Conservation (phyloP, 2,113 vertebrate genomes). For the Triplophysa siluroides region DNA sequence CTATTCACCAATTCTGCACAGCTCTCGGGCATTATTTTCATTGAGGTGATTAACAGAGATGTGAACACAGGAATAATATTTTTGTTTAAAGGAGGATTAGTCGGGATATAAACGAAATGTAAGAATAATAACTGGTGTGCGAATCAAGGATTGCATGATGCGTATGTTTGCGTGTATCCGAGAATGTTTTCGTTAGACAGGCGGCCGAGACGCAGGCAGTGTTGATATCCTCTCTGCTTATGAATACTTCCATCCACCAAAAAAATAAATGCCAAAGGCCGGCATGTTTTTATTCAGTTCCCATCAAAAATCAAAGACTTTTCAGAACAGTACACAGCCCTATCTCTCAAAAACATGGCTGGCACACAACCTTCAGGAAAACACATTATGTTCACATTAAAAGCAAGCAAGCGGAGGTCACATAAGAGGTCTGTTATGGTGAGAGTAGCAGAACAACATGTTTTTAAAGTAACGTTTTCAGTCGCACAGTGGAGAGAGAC, state of each 20-base stretch:
- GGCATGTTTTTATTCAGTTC: conserved; percentile 35
- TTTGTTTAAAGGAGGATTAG: conserved; percentile 46
- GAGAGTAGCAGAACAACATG: conserved; percentile 38
- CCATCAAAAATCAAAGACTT: conserved; percentile 45
- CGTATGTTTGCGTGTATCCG: conserved; percentile 18
- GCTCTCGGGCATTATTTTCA: conserved; percentile 29
- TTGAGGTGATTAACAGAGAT: conserved; percentile 39
- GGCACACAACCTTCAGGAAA: conserved; percentile 42
- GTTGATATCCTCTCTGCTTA: conserved; percentile 25
- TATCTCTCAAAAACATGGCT: conserved; percentile 26
- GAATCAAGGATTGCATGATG: conserved; percentile 20
- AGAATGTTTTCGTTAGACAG: conserved; percentile 14
- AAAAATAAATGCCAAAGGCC: conserved; percentile 40
- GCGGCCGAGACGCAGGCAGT: conserved; percentile 42
- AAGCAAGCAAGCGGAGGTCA: conserved; percentile 4
- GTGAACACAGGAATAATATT: conserved; percentile 41
- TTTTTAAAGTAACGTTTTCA: conserved; percentile 32
- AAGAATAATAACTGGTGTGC: background rate
- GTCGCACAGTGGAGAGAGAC: conserved; percentile 21
- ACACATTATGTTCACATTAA: conserved; percentile 32
- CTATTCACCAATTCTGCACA: conserved; percentile 3
- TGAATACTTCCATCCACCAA: conserved; percentile 31
- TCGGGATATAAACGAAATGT: conserved; percentile 36
- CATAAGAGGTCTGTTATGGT: conserved; percentile 19
- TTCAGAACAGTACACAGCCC: conserved; percentile 10